These are phyloP conservation scores for Lethrus apterus DNA, from an alignment of 1,140 invertebrate genomes.

Conservation along the genomic window DNA sequence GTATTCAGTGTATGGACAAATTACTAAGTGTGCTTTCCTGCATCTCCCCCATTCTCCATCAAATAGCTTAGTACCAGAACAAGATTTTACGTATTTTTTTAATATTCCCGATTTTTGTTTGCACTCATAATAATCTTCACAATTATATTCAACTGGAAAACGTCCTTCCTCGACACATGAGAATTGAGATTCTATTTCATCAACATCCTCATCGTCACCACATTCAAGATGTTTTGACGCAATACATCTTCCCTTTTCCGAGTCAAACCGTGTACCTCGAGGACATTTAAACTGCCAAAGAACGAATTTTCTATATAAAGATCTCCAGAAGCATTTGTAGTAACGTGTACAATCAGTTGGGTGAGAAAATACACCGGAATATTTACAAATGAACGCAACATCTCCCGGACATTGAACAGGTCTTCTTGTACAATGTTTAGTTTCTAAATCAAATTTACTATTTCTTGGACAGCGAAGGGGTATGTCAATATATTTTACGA, in stretches of 20 bases:
- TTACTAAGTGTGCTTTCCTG: slow-evolving; percentile 3
- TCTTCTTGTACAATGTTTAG: slow-evolving; percentile 24
- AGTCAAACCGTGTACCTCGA: slow-evolving; percentile 16
- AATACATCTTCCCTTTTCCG: slow-evolving; percentile 16
- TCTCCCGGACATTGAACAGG: slow-evolving; percentile 33
- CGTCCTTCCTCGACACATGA: slow-evolving; percentile 22
- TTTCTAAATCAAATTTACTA: slow-evolving; percentile 25
- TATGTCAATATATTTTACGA: slow-evolving; percentile 19
- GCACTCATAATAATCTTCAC: slow-evolving; percentile 31
- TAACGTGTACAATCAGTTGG: slow-evolving; percentile 31
- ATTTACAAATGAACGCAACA: slow-evolving; percentile 19
- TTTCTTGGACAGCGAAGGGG: slow-evolving; percentile 21
- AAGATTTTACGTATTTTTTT: slow-evolving; percentile 8
- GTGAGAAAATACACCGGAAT: slow-evolving; percentile 23
- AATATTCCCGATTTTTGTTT: slow-evolving; percentile 1
- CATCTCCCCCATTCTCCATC: slow-evolving; percentile 7
- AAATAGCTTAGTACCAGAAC: slow-evolving; percentile 12
- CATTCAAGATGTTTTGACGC: slow-evolving; percentile 2
- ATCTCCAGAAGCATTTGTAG: slow-evolving; percentile 29
- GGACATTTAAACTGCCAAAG: slow-evolving; percentile 28
- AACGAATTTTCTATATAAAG: slow-evolving; percentile 18
- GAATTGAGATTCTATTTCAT: slow-evolving; percentile 12
- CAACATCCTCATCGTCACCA: slow-evolving; percentile 2
- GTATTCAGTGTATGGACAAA: slow-evolving; percentile 14
- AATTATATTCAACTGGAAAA: slow-evolving; percentile 28